Evolutionary conservation across 23 tunicate genomes (phyloP).

Genomic region (Ciona savignyi): DNA sequence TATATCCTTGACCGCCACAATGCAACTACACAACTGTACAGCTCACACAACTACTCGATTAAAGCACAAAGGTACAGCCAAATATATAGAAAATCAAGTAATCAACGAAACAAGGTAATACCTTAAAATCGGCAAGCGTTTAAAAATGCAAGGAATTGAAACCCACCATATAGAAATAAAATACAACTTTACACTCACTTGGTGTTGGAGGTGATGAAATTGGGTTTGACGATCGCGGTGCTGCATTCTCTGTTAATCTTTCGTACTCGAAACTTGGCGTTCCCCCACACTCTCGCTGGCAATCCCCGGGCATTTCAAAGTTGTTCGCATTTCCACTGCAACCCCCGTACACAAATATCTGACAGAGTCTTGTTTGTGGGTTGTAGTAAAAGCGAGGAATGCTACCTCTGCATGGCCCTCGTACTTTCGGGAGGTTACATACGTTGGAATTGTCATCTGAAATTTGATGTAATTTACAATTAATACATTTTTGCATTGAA

Average conservation of each 20-base stretch:
- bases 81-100: no score
- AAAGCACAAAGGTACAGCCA: no score
- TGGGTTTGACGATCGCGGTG: background rate
- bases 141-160: no score
- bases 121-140: no score
- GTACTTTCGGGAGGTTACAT: slow-evolving; percentile 42
- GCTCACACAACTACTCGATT: no score
- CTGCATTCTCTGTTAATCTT: background rate
- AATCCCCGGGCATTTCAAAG: slow-evolving; percentile 24
- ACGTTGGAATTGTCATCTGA: no score
- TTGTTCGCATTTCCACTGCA: slow-evolving; percentile 54
- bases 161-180: no score
- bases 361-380: slow-evolving; percentile 33
- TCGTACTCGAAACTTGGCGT: slow-evolving; percentile 20
- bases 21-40: no score
- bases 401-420: slow-evolving; percentile 49
- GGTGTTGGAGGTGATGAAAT: background rate
- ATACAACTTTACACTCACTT: background rate
- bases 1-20: no score
- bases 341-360: slow-evolving; percentile 62
- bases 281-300: slow-evolving; percentile 41
- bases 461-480: no score
- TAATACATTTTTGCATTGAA: no score
- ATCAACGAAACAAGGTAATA: no score
- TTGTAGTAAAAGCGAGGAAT: slow-evolving; percentile 41